Conservation (phyloP, 2,888 invertebrate species). For the Neoascia interrupta region DNA sequence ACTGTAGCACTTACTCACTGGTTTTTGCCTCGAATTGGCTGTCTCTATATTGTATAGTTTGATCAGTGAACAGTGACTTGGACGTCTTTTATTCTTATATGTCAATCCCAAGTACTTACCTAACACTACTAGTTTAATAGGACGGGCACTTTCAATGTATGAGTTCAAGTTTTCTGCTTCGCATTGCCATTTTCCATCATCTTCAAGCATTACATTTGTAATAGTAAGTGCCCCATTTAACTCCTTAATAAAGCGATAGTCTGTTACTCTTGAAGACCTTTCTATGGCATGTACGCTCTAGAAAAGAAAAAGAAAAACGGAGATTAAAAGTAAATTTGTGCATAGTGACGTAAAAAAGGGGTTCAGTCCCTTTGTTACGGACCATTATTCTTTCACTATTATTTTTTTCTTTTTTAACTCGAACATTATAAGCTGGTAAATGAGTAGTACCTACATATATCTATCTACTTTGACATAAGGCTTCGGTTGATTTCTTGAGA, state of each 20-base stretch:
- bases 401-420: too few relatives aligned
- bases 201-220: conserved; percentile 82
- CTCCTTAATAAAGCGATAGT: conserved; percentile 80
- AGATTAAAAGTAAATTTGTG: not conserved
- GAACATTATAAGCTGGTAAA: too few relatives aligned
- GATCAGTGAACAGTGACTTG: too few relatives aligned
- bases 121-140: conserved; percentile 84
- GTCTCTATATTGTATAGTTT: too few relatives aligned
- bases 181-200: conserved; percentile 88
- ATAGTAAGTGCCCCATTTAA: conserved; percentile 79
- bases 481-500: too few relatives aligned
- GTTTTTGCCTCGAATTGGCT: too few relatives aligned
- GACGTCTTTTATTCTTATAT: not conserved
- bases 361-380: too few relatives aligned
- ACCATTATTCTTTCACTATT: too few relatives aligned
- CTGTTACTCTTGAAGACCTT: conserved; percentile 78
- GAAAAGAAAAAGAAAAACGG: conserved; percentile 35
- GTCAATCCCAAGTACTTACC: conserved; percentile 78
- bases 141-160: conserved; percentile 83
- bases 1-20: too few relatives aligned
- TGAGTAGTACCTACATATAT: too few relatives aligned
- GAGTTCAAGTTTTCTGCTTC: conserved; percentile 84
- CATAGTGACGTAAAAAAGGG: too few relatives aligned
- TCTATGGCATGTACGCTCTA: conserved; percentile 79
- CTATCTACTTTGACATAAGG: too few relatives aligned